Evolutionary conservation across 2,113 vertebrate species (phyloP).

Genomic region (Pelvicachromis taeniatus): DNA sequence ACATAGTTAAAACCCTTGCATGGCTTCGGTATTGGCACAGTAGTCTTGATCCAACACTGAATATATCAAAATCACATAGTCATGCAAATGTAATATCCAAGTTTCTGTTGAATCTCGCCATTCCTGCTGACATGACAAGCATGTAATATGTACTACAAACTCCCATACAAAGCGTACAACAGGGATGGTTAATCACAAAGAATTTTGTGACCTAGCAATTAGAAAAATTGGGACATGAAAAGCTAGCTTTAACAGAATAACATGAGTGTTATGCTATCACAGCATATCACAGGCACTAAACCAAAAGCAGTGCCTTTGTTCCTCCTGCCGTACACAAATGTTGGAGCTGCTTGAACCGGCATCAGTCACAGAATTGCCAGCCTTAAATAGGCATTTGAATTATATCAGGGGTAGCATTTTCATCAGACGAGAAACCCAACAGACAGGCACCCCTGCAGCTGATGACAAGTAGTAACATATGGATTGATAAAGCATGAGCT

Average conservation of each 20-base stretch:
- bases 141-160: neutral
- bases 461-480: neutral
- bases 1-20: constrained; percentile 15
- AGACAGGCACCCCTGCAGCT: neutral
- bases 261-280: constrained; percentile 6
- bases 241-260: neutral
- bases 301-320: constrained; percentile 30
- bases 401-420: constrained; percentile 22
- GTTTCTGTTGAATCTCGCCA: neutral
- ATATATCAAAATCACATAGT: neutral
- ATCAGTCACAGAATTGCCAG: constrained; percentile 34
- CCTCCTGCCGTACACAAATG: constrained; percentile 7
- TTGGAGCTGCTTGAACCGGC: constrained; percentile 24
- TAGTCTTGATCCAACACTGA: neutral
- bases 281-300: too few species aligned
- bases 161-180: neutral
- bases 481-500: constrained; percentile 2
- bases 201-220: neutral
- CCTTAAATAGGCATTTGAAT: constrained; percentile 29
- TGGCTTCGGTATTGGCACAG: neutral
- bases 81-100: neutral
- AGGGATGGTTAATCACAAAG: neutral
- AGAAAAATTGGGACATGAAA: neutral
- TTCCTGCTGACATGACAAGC: neutral
- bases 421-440: neutral